These are phyloP conservation scores for Habrosyne pyritoides DNA, from an alignment of 2,888 invertebrate genomes.

Conservation along the genomic window DNA sequence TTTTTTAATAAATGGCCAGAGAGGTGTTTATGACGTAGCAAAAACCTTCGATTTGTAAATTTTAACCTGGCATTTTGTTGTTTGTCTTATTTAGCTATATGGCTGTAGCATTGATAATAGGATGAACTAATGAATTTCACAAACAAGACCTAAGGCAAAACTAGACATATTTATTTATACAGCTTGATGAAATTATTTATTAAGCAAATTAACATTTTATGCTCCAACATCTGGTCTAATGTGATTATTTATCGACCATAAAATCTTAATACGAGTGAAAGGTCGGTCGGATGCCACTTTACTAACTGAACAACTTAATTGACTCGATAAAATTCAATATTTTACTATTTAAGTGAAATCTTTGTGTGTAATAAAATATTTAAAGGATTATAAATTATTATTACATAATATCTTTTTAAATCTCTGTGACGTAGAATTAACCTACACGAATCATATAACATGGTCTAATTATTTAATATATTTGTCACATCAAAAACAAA, in stretches of 20 bases:
- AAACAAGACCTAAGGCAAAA: background rate
- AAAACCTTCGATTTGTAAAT: too few species aligned
- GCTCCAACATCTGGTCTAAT: constrained; percentile 18
- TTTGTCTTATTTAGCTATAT: too few species aligned
- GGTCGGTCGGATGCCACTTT: constrained; percentile 26
- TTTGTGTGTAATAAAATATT: constrained; percentile 12
- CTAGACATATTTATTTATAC: constrained; percentile 1
- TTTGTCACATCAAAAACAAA: too few species aligned
- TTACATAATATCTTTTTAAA: background rate
- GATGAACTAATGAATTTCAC: background rate
- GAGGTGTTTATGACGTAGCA: too few species aligned
- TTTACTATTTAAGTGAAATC: constrained; percentile 16
- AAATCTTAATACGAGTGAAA: constrained; percentile 30
- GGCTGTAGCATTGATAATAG: background rate
- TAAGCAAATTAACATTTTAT: constrained; percentile 12
- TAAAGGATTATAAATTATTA: background rate
- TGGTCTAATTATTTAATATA: too few species aligned
- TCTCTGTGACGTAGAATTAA: too few species aligned
- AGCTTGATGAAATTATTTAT: constrained; percentile 7
- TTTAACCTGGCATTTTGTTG: background rate
- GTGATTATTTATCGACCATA: constrained; percentile 27
- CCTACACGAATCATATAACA: too few species aligned
- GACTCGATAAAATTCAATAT: constrained; percentile 23
- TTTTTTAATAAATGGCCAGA: too few species aligned
- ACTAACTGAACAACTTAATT: constrained; percentile 26